phyloP scores from a whole-genome alignment of 1,140 invertebrate species.

The Cataglyphis hispanica region DNA sequence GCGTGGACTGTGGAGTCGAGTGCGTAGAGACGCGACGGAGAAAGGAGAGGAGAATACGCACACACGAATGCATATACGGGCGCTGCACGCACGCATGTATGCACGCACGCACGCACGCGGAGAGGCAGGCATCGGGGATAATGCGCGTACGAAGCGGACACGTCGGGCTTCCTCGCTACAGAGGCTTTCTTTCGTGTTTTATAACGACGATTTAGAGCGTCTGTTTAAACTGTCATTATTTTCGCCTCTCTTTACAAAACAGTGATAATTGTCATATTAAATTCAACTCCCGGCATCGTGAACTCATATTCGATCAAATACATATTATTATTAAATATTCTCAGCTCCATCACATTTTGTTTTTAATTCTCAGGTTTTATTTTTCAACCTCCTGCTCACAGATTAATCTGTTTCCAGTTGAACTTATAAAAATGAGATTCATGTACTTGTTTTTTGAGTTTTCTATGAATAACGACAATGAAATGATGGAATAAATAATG shows the following conservation, averaged over 20 bases:
- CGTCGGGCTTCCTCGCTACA: slow-evolving; percentile 70
- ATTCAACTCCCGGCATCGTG: neutral
- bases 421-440: too few relatives aligned
- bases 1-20: slow-evolving; percentile 68
- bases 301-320: neutral
- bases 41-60: slow-evolving; percentile 37
- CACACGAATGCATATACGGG: neutral
- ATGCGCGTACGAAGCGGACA: slow-evolving; percentile 80
- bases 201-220: slow-evolving; percentile 51
- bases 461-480: neutral
- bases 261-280: slow-evolving; percentile 23
- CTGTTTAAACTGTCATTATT: slow-evolving; percentile 25
- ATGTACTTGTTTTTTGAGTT: neutral
- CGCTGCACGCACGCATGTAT: slow-evolving; percentile 35
- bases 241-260: neutral
- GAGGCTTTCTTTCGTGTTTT: slow-evolving; percentile 69
- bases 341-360: neutral
- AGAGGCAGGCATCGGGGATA: slow-evolving; percentile 79
- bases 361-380: neutral
- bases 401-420: neutral
- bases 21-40: slow-evolving; percentile 54
- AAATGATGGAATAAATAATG: too few relatives aligned
- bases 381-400: neutral
- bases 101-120: slow-evolving; percentile 10
- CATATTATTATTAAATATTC: neutral